Percentiles rank a stretch among this genome's conserved stretches.
Evolutionary conservation across 2,797 vertebrate genomes (phyloP).

Genomic region (Podarcis siculus): DNA sequence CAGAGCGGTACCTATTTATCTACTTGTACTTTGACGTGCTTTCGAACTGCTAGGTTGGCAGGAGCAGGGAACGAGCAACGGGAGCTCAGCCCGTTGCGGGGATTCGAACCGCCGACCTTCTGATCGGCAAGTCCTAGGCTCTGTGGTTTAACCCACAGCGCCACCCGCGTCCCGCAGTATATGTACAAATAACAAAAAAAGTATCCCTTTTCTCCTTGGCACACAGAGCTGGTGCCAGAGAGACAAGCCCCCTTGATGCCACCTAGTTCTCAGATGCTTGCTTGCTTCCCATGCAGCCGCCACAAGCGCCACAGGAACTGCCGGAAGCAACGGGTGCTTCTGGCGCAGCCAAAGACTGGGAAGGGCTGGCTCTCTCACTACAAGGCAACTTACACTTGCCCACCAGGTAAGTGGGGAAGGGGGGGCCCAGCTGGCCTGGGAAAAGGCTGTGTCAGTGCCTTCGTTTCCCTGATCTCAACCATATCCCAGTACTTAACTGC

Average conservation of each 20-base stretch:
- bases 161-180: too few relatives aligned
- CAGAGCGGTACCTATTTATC: too few relatives aligned
- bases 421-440: background rate
- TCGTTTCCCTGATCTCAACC: background rate
- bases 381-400: constrained; percentile 49
- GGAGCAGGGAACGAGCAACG: too few relatives aligned
- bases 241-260: background rate
- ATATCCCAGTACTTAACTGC: too few relatives aligned
- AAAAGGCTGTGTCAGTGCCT: background rate
- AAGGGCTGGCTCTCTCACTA: constrained; percentile 45
- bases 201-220: too few relatives aligned
- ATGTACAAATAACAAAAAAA: too few relatives aligned
- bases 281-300: constrained; percentile 32
- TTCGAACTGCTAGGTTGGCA: too few relatives aligned
- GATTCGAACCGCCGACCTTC: too few relatives aligned
- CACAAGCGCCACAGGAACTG: constrained; percentile 59
- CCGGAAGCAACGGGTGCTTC: constrained; percentile 14
- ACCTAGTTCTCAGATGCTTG: background rate
- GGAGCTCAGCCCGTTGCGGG: too few relatives aligned
- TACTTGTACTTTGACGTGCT: too few relatives aligned
- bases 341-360: background rate
- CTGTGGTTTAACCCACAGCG: too few relatives aligned
- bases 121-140: too few relatives aligned
- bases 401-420: constrained; percentile 43
- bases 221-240: background rate